Percentiles rank a stretch among this genome's conserved stretches.
Conservation (phyloP, 2,888 invertebrate species). For the Petrophora chlorosata region DNA sequence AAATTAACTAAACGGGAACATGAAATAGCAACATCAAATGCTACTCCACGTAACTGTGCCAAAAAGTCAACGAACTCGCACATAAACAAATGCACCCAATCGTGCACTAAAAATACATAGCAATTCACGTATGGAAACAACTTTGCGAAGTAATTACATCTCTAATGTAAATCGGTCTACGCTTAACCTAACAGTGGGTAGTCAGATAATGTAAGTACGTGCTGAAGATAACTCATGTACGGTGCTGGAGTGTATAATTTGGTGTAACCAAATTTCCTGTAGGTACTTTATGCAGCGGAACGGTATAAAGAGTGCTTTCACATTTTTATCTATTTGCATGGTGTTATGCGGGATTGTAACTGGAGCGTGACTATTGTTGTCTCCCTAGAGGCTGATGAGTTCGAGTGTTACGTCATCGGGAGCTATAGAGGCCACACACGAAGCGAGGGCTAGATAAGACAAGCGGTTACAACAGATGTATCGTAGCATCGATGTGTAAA, state of each 20-base stretch:
- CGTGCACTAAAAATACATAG: conserved; percentile 43
- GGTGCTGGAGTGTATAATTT: conserved; percentile 47
- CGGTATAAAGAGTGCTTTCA: conserved; percentile 58
- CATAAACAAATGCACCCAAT: conserved; percentile 57
- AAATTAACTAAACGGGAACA: conserved; percentile 22
- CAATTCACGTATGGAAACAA: conserved; percentile 50
- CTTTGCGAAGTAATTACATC: conserved; percentile 68
- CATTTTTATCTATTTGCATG: conserved; percentile 47
- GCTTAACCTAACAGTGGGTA: conserved; percentile 57
- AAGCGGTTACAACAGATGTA: conserved; percentile 2
- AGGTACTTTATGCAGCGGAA: conserved; percentile 50
- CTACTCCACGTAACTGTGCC: conserved; percentile 30
- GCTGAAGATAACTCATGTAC: conserved; percentile 66
- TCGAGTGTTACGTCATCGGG: conserved; percentile 18
- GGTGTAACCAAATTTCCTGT: conserved; percentile 60
- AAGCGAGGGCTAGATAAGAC: conserved; percentile 9
- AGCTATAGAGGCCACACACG: conserved; percentile 23
- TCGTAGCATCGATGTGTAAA: neutral
- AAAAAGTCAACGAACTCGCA: conserved; percentile 53
- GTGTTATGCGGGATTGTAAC: conserved; percentile 44
- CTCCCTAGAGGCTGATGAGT: conserved; percentile 33
- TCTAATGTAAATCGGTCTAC: conserved; percentile 65
- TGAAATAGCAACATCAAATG: conserved; percentile 18
- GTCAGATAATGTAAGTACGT: neutral
- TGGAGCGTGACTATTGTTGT: conserved; percentile 56